These are phyloP conservation scores for Pissodes strobi DNA, from an alignment of 1,140 invertebrate species.

Conservation along the genomic window DNA sequence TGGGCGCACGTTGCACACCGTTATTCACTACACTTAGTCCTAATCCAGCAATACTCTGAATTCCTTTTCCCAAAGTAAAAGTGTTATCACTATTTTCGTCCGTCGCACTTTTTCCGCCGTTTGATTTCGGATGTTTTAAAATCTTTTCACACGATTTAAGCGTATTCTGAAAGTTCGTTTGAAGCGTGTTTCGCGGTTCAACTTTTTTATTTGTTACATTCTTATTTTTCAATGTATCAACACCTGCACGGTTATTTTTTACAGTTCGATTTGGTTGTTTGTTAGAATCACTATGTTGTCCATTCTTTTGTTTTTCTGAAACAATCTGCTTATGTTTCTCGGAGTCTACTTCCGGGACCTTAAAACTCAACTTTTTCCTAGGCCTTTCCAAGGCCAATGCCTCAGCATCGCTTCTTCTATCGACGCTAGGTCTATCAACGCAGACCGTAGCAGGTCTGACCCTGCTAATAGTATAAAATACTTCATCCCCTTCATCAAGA, in stretches of 20 bases:
- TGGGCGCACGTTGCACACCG: slow-evolving; percentile 32
- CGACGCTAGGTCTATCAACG: slow-evolving; percentile 53
- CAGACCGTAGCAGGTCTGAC: slow-evolving; percentile 56
- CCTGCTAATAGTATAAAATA: slow-evolving; percentile 52
- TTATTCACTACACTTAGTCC: slow-evolving; percentile 32
- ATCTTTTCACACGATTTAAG: slow-evolving; percentile 14
- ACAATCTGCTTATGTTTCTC: slow-evolving; percentile 14
- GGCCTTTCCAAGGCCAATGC: slow-evolving; percentile 66
- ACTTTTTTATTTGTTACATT: not conserved
- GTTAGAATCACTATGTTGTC: not conserved
- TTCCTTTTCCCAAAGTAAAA: slow-evolving; percentile 29
- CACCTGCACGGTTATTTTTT: slow-evolving; percentile 13
- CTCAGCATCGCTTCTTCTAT: slow-evolving; percentile 52
- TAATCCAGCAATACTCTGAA: slow-evolving; percentile 26
- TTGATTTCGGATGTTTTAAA: slow-evolving; percentile 3
- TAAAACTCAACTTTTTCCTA: slow-evolving; percentile 82
- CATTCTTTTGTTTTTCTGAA: not conserved
- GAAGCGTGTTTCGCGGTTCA: not conserved
- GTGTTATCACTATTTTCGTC: not conserved
- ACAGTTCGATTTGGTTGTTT: not conserved
- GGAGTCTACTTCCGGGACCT: slow-evolving; percentile 76
- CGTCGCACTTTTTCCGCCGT: not conserved
- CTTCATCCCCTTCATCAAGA: slow-evolving; percentile 44
- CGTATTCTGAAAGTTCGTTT: slow-evolving; percentile 6
- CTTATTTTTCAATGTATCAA: slow-evolving; percentile 15